Evolutionary conservation across 2,888 invertebrate genomes (phyloP).

Genomic region (Luperina testacea): DNA sequence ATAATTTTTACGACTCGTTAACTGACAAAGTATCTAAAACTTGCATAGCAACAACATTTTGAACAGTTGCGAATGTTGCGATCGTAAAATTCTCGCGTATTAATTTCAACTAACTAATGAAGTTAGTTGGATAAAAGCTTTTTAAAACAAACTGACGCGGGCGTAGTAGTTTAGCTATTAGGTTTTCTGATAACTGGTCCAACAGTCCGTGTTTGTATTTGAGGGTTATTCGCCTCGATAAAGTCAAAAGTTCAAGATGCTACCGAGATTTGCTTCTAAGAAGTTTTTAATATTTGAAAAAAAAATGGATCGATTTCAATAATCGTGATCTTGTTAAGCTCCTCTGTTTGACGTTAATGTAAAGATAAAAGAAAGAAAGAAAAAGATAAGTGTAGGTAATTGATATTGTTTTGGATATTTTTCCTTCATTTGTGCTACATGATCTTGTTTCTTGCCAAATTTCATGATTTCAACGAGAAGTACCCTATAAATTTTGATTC

Average conservation of each 20-base stretch:
- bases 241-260: constrained; percentile 33
- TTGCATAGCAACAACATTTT: constrained; percentile 22
- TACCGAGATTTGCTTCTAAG: constrained; percentile 7
- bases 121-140: constrained; percentile 30
- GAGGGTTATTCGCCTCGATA: constrained; percentile 31
- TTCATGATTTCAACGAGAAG: no score
- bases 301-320: constrained; percentile 12
- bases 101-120: constrained; percentile 25
- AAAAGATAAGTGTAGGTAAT: constrained; percentile 13
- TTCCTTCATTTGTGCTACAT: no score
- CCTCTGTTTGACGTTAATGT: constrained; percentile 27
- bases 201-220: constrained; percentile 32
- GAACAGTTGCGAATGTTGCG: constrained; percentile 18
- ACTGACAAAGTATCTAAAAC: constrained; percentile 42
- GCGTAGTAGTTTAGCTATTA: constrained; percentile 18
- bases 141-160: constrained; percentile 15
- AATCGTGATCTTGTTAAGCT: constrained; percentile 33
- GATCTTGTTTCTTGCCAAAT: no score
- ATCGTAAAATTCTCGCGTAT: constrained; percentile 16
- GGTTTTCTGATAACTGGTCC: constrained; percentile 30
- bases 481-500: no score
- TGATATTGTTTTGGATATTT: constrained; percentile 25
- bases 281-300: constrained; percentile 5
- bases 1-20: constrained; percentile 42
- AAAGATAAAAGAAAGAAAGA: constrained; percentile 24